Base-by-base conservation (phyloP, 2,888 invertebrate species). In the Brachynemurus nebulosus region DNA sequence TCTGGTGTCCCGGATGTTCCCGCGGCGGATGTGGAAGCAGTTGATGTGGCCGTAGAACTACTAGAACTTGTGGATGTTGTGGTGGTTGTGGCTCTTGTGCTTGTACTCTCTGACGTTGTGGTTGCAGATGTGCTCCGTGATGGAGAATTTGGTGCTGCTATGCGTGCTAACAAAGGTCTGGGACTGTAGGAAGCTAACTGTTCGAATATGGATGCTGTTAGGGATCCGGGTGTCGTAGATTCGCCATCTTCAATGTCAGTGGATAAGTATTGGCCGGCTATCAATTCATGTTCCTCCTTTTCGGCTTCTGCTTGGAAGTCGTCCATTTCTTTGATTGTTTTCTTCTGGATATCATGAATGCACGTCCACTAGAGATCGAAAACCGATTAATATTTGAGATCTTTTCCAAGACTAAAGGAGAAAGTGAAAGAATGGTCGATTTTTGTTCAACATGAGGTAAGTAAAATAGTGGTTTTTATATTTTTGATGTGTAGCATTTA, bases 331-430 rank as follows among this genome's bases (percentile, higher is more conserved):
- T 63, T 58, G 8, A 59, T 56, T 4, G 69, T 69, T 44, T 62
- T 63, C 35, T 81, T 78, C 66, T 91, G 90, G 51, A 95, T 89
- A 60, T 93, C 91, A 65, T 95, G 93, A 43, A 95, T 79, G 59
- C 90, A 88, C 6, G 90, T 90, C 89, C 90, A 93, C 82, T 86
- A 63, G n/a, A 65, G 65, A n/a, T n/a, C n/a, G n/a, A n/a, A n/a
- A n/a, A n/a, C n/a, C n/a, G n/a, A n/a, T n/a, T n/a, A n/a, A n/a
- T n/a, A n/a, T n/a, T n/a, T n/a, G n/a, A n/a, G n/a, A n/a, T n/a
- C n/a, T n/a, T n/a, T n/a, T n/a, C n/a, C n/a, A n/a, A n/a, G n/a
- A n/a, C n/a, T n/a, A n/a, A n/a, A n/a, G n/a, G n/a, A n/a, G n/a
- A n/a, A n/a, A n/a, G n/a, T n/a, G n/a, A n/a, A n/a, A n/a, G n/a